Base-by-base conservation (phyloP, 2,113 vertebrate species). In the Scartelaos histophorus region DNA sequence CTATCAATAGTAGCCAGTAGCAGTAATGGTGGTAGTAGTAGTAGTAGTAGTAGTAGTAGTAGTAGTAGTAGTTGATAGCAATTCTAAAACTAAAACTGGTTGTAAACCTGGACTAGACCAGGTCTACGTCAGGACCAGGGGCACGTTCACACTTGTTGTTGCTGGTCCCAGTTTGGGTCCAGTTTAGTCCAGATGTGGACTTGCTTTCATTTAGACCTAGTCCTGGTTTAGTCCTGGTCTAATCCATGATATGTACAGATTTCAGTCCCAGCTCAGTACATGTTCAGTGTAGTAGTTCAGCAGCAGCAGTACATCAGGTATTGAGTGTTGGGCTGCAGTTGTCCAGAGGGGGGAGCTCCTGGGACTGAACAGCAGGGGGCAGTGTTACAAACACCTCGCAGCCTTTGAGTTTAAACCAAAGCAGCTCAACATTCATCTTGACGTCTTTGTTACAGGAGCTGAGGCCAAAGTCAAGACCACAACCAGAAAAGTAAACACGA, bases 391-490 rank as follows among this genome's bases (percentile, higher is more conserved):
- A 43, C 38, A 43, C 7, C 82, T 72, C 81, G 45, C 73, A 57
- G 71, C 49, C 78, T 74, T 86, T 82, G 76, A 84, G 75, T 25
- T 66, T 4, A 69, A 70, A 78, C 79, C 79, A 82, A 47, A n/a
- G 73, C 80, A 75, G 73, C 60, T 49, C 11, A 62, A 77, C 60
- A 66, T 76, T 73, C 67, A 13, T 62, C 64, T 79, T 70, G 84
- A 82, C 72, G 47, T 85, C 72, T 88, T 78, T 76, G 78, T 86
- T 21, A 13, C 19, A 10, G 66, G 69, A 3, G 58, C 67, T 66
- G 2, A 46, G 64, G 19, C 54, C 2, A 53, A 65, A 29, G 13
- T 67, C 10, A 45, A 66, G 57, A 51, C 35, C 22, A 3, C 51
- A 53, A 53, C 13, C 9, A 5, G 51, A 10, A 54, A 54, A 54